Conservation (phyloP, 2,888 invertebrate species). For the Pilophorus perplexus region DNA sequence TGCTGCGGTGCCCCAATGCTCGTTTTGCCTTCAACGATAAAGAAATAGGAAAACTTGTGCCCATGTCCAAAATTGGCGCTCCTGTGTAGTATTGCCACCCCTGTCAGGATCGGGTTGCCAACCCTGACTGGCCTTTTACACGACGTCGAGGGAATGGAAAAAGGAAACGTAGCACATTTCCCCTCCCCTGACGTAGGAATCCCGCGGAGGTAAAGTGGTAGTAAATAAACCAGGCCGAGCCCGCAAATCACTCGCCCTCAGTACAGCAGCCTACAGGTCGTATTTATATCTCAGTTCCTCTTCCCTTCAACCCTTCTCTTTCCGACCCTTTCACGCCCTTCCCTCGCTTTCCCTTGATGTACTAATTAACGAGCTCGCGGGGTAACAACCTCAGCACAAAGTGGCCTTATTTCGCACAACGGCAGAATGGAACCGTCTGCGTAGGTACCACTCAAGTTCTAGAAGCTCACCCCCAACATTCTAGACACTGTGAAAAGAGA, state of each 20-base stretch:
- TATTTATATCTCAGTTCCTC: slow-evolving; percentile 19
- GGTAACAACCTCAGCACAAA: slow-evolving; percentile 51
- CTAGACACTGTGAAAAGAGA: too few relatives aligned
- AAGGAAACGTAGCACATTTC: neutral
- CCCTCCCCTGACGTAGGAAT: neutral
- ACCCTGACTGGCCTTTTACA: too few relatives aligned
- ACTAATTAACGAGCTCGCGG: slow-evolving; percentile 41
- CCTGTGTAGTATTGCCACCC: too few relatives aligned
- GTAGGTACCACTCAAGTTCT: too few relatives aligned
- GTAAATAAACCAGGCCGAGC: slow-evolving; percentile 16
- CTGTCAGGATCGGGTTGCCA: too few relatives aligned
- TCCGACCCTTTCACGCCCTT: neutral
- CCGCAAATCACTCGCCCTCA: slow-evolving; percentile 23
- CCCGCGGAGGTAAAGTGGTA: slow-evolving; percentile 9
- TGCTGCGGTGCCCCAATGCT: too few relatives aligned
- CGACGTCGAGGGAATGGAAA: neutral
- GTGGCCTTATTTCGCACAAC: too few relatives aligned
- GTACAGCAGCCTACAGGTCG: slow-evolving; percentile 28
- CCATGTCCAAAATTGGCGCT: too few relatives aligned
- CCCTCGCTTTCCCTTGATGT: slow-evolving; percentile 14
- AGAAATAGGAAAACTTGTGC: too few relatives aligned
- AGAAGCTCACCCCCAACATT: too few relatives aligned
- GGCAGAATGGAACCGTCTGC: too few relatives aligned
- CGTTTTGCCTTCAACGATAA: too few relatives aligned
- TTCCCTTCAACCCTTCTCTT: neutral